These are phyloP conservation scores for Chloroclystis v-ata DNA, from an alignment of 2,888 invertebrate species.

Conservation along the genomic window DNA sequence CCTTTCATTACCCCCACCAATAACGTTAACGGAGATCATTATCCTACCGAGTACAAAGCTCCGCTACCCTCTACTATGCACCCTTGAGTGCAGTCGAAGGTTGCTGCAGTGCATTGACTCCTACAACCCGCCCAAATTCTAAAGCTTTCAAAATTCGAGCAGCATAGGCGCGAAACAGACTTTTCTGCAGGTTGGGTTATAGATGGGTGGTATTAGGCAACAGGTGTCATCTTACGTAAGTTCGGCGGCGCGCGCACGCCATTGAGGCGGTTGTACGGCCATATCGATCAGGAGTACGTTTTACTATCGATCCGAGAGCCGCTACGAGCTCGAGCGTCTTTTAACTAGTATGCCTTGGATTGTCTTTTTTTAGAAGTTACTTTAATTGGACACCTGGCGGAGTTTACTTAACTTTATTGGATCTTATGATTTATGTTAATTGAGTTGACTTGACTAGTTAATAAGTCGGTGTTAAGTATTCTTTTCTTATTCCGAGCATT, in stretches of 20 bases:
- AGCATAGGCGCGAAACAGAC: slow-evolving; percentile 34
- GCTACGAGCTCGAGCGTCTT: slow-evolving; percentile 54
- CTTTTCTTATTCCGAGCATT: no score
- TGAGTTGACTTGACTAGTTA: slow-evolving; percentile 12
- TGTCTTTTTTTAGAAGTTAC: slow-evolving; percentile 38
- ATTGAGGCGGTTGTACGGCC: slow-evolving; percentile 67
- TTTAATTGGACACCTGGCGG: slow-evolving; percentile 32
- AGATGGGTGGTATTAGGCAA: slow-evolving; percentile 67
- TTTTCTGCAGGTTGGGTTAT: slow-evolving; percentile 51
- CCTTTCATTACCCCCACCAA: slow-evolving; percentile 43
- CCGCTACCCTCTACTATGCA: slow-evolving; percentile 63
- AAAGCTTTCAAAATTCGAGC: slow-evolving; percentile 25
- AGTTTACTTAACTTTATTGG: slow-evolving; percentile 21
- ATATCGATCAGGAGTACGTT: slow-evolving; percentile 68
- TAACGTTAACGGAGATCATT: slow-evolving; percentile 69
- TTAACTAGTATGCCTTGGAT: slow-evolving; percentile 50
- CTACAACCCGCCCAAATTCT: slow-evolving; percentile 51
- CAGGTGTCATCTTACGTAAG: slow-evolving; percentile 72
- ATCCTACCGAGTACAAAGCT: slow-evolving; percentile 49
- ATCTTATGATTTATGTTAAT: slow-evolving; percentile 19
- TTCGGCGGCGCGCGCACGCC: slow-evolving; percentile 66
- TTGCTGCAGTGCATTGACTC: slow-evolving; percentile 73
- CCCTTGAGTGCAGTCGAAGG: slow-evolving; percentile 76
- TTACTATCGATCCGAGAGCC: slow-evolving; percentile 57
- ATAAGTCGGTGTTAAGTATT: no score